Evolutionary conservation across 2,888 invertebrate genomes (phyloP), one percentile per base, ranked within the genome.

Genomic region (Catonia carolina): DNA sequence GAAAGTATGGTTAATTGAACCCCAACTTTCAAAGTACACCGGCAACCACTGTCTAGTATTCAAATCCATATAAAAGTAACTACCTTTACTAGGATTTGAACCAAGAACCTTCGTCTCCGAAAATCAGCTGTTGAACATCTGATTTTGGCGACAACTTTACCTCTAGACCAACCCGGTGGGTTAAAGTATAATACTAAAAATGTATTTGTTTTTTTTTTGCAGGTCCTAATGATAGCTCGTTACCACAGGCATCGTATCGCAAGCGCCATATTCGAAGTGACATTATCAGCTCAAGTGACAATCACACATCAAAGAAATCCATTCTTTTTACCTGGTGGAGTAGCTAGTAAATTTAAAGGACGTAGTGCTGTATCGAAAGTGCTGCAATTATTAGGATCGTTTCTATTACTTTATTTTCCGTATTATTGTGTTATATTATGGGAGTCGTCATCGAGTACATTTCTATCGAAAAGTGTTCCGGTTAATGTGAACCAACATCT

Each of bases 231-330:
- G 58, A 79, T 79, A 50, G 79, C 79, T 2, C 71, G 78, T 7
- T 86, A 88, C 70, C 89, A 90, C 68, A 79, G 88, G 5, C 89
- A 89, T 69, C 79, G 89, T 58, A 90, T 90, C 64, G 88, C 89
- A 23, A 86, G 88, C 45, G 89, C 89, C 20, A 87, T 89, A 63
- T 89, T 86, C 73, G 88, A 89, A 75, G 88, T 89, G 39, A 89
- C 89, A 0, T 71, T 89, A 52, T 86, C 87, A 7, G 89, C 89
- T 1, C 89, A 89, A 74, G 89, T 89, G 62, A 86, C 87, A 49
- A 86, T 88, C 65, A 88, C 87, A 0, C 87, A 87, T 68, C 88
- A 88, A 70, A 76, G 86, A 62, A 88, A 88, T 68, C 88, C 88
- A 7, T 86, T 88, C 70, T 62, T 66, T 49, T 60, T 66, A 36